phyloP scores from a whole-genome alignment of 2,113 vertebrate species.

The Diphyllodes magnificus region DNA sequence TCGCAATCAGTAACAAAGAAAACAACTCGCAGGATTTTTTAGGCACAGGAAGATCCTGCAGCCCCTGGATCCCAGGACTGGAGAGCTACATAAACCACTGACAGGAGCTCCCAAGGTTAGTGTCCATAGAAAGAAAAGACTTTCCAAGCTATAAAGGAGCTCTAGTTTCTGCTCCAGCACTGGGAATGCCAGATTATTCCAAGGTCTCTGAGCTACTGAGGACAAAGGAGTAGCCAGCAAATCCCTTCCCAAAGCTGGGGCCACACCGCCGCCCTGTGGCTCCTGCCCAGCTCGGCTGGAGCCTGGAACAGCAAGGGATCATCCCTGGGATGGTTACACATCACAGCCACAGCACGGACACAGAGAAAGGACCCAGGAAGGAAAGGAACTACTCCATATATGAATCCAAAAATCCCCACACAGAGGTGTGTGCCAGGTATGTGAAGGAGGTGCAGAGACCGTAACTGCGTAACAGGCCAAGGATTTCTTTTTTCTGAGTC shows the following conservation, averaged over 20 bases:
- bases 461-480: not conserved
- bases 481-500: not conserved
- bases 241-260: not conserved
- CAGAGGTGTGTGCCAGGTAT: not conserved
- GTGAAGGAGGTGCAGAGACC: not conserved
- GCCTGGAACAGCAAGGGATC: not conserved
- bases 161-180: accelerated
- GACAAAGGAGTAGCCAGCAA: not conserved
- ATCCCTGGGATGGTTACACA: not conserved
- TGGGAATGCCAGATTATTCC: not conserved
- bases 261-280: not conserved
- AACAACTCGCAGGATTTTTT: not conserved
- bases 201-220: not conserved
- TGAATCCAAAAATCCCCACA: not conserved
- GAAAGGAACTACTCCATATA: not conserved
- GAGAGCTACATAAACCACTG: not conserved
- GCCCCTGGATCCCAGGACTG: not conserved
- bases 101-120: not conserved
- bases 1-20: accelerated
- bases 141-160: not conserved
- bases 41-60: not conserved
- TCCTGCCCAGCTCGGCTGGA: not conserved
- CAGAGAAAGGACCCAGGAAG: not conserved
- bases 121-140: not conserved
- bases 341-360: not conserved